Percentiles rank a stretch among this genome's conserved stretches.
phyloP scores from a whole-genome alignment of 2,797 vertebrate genomes.

The Rhinoraja longicauda region DNA sequence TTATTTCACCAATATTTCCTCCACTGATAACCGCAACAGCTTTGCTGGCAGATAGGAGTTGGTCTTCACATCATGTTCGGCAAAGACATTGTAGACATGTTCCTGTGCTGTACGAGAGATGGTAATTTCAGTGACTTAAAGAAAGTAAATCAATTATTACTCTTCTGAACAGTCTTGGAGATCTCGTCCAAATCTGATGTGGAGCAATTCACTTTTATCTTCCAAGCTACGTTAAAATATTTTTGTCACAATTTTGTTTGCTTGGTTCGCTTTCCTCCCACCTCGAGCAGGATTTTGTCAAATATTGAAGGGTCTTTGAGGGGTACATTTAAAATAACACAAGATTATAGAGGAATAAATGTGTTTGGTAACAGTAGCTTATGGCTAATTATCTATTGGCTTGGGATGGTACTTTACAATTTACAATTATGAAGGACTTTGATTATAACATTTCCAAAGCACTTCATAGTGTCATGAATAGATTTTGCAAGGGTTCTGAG shows the following conservation, averaged over 20 bases:
- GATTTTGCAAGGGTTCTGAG: too few relatives aligned
- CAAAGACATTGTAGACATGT: too few relatives aligned
- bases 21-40: too few relatives aligned
- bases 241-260: constrained; percentile 1
- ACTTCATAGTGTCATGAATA: neutral
- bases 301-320: neutral
- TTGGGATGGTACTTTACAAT: neutral
- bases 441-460: neutral
- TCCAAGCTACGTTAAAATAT: neutral
- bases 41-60: too few relatives aligned
- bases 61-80: too few relatives aligned
- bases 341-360: neutral
- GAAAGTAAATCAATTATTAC: neutral
- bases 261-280: neutral
- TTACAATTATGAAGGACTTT: neutral
- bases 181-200: neutral
- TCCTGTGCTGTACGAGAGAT: too few relatives aligned
- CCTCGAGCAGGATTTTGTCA: neutral
- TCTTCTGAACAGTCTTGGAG: neutral
- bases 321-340: neutral
- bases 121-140: neutral
- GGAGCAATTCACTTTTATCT: neutral
- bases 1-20: too few relatives aligned
- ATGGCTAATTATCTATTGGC: neutral
- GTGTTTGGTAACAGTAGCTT: neutral